These are phyloP conservation scores for Petrocephalus sullivani DNA, from an alignment of 2,797 vertebrate species.

Conservation along the genomic window DNA sequence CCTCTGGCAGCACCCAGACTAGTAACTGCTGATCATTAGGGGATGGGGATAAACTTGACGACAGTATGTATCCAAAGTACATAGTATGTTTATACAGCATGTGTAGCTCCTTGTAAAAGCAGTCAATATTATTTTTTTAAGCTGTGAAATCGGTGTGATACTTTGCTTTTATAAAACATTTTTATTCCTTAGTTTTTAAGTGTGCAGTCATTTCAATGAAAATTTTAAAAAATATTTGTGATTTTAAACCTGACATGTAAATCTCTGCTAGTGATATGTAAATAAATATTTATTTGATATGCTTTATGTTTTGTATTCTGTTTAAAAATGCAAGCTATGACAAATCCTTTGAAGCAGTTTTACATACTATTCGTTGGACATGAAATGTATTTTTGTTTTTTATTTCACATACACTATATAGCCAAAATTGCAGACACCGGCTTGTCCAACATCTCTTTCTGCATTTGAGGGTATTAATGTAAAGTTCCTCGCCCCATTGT, in stretches of 20 bases:
- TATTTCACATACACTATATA: not conserved
- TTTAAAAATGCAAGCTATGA: not conserved
- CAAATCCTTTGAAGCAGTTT: not conserved
- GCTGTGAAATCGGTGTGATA: not conserved
- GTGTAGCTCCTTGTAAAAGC: not conserved
- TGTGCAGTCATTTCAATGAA: not conserved
- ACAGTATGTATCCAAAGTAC: not conserved
- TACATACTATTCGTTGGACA: too few relatives aligned
- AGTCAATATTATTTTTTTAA: not conserved
- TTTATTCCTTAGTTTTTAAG: not conserved
- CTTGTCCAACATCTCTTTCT: not conserved
- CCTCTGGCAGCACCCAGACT: slow-evolving; percentile 55
- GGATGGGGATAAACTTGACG: not conserved
- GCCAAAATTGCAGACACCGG: not conserved
- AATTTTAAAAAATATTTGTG: not conserved
- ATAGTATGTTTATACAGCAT: not conserved
- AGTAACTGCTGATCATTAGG: slow-evolving; percentile 43
- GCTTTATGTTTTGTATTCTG: not conserved
- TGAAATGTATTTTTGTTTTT: not conserved
- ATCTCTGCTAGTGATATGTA: not conserved
- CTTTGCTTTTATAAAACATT: not conserved
- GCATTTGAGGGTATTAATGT: not conserved
- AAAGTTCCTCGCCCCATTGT: not conserved
- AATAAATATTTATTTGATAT: not conserved
- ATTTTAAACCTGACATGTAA: not conserved